These are phyloP conservation scores for Probosciger aterrimus DNA, from an alignment of 2,113 vertebrate species.

Conservation along the genomic window DNA sequence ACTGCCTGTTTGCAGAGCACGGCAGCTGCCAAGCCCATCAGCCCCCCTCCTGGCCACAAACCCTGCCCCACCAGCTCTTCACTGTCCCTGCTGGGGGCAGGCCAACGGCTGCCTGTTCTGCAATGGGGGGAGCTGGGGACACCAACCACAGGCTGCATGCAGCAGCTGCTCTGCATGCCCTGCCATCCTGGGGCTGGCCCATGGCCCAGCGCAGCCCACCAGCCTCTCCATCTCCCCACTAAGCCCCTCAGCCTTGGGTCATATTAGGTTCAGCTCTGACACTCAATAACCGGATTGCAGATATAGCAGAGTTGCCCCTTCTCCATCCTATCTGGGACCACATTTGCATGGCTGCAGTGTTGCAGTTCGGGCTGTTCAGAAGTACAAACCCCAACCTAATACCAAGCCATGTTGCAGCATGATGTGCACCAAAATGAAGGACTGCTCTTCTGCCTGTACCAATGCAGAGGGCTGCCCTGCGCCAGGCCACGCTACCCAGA, in stretches of 20 bases:
- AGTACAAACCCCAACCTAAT: not conserved
- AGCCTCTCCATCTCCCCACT: not conserved
- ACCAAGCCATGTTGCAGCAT: not conserved
- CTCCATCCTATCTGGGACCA: accelerated
- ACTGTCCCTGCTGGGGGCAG: not conserved
- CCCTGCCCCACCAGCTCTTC: not conserved
- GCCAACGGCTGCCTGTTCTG: accelerated
- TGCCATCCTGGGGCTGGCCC: not conserved
- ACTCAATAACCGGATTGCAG: accelerated
- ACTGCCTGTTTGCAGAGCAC: not conserved
- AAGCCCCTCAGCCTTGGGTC: not conserved
- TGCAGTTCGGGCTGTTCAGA: not conserved
- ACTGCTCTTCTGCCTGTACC: not conserved
- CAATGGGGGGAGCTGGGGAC: not conserved
- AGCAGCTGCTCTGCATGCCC: not conserved
- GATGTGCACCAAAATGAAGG: accelerated
- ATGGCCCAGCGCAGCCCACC: accelerated
- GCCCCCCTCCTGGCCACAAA: accelerated
- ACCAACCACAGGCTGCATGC: not conserved
- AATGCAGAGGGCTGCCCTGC: not conserved
- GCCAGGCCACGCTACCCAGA: accelerated
- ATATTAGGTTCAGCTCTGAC: not conserved
- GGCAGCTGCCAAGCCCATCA: not conserved
- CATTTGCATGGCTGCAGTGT: accelerated
- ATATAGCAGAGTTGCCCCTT: not conserved